phyloP scores from a whole-genome alignment of 2,797 vertebrate genomes.

The Betta splendens region DNA sequence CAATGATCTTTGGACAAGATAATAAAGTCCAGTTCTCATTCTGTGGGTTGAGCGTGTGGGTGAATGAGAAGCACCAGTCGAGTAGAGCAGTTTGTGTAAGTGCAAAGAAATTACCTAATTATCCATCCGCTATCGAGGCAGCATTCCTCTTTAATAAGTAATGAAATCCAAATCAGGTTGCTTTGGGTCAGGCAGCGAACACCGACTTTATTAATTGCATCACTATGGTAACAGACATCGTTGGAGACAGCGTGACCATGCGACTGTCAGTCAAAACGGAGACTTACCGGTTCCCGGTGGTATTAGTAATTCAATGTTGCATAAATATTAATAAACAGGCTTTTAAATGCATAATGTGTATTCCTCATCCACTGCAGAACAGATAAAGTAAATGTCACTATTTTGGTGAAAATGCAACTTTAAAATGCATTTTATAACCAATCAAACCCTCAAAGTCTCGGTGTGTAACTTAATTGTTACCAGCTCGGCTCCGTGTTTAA shows the following conservation, averaged over 20 bases:
- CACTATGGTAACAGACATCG: constrained; percentile 33
- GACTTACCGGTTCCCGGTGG: constrained; percentile 7
- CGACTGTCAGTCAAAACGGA: constrained; percentile 24
- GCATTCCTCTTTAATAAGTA: no score
- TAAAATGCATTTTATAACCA: not conserved
- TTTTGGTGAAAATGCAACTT: not conserved
- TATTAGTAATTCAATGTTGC: not conserved
- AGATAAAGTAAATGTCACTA: not conserved
- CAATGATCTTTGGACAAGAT: no score
- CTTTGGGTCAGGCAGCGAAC: constrained; percentile 8
- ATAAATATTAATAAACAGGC: constrained; percentile 1
- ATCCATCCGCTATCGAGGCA: no score
- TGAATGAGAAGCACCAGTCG: no score
- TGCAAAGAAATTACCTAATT: no score
- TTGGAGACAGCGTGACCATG: constrained; percentile 8
- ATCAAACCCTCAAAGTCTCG: constrained; percentile 2
- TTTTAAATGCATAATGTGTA: not conserved
- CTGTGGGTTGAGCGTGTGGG: no score
- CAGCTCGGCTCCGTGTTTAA: constrained; percentile 32
- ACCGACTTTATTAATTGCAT: constrained; percentile 12
- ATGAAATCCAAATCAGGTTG: constrained; percentile 3
- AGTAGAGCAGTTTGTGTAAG: no score
- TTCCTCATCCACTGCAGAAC: not conserved
- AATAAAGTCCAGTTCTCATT: no score
- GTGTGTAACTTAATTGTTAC: constrained; percentile 8